phyloP scores from a whole-genome alignment of 2,113 vertebrate genomes.

The Cisticola juncidis region DNA sequence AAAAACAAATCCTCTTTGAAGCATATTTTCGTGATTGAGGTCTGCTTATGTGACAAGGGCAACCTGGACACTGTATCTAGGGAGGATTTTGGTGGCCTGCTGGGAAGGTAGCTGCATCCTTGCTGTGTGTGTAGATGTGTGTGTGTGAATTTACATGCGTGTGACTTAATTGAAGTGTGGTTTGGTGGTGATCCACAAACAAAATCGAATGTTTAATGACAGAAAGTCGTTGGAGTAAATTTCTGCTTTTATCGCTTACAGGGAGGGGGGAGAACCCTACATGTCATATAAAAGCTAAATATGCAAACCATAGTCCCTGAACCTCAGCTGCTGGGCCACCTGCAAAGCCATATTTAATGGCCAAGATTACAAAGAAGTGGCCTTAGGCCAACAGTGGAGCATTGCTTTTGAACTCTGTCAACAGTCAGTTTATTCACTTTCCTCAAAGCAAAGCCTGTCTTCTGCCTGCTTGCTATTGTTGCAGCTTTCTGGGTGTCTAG shows the following conservation, averaged over 20 bases:
- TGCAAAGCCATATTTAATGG: constrained; percentile 80
- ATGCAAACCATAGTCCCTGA: constrained; percentile 76
- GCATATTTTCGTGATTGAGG: constrained; percentile 30
- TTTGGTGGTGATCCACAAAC: constrained; percentile 54
- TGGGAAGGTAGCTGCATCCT: constrained; percentile 31
- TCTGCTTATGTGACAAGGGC: constrained; percentile 51
- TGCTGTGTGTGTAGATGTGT: background rate
- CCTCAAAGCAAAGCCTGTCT: constrained; percentile 72
- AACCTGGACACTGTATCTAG: constrained; percentile 9
- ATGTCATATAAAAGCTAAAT: constrained; percentile 73
- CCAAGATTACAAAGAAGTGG: constrained; percentile 79
- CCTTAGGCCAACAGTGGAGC: constrained; percentile 76
- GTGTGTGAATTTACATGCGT: background rate
- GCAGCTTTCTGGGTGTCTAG: constrained; percentile 69
- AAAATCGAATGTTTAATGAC: constrained; percentile 60
- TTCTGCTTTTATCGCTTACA: constrained; percentile 67
- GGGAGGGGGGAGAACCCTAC: constrained; percentile 53
- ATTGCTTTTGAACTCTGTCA: constrained; percentile 79
- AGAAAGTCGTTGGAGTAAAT: constrained; percentile 70
- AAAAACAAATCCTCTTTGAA: constrained; percentile 60
- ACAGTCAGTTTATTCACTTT: constrained; percentile 79
- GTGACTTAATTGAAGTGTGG: constrained; percentile 6
- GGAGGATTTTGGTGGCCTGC: constrained; percentile 31
- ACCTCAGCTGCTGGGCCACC: constrained; percentile 75
- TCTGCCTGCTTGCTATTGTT: constrained; percentile 73